These are phyloP conservation scores for Ancistrus triradiatus DNA, from an alignment of 2,113 vertebrate genomes.

Conservation along the genomic window DNA sequence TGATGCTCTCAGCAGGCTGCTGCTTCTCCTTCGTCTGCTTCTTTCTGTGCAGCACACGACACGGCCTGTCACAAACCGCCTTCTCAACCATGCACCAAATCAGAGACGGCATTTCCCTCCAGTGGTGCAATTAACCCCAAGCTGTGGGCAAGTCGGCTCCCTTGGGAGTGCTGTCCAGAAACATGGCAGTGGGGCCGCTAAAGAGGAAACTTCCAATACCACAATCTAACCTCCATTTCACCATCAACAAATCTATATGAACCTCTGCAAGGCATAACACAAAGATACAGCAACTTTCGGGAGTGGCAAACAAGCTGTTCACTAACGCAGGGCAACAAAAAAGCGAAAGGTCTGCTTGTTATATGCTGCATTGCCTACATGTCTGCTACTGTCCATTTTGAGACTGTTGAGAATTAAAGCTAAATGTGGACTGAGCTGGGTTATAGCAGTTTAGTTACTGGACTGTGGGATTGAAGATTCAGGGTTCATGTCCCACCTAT, in stretches of 20 bases:
- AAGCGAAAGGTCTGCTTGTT: too few species aligned
- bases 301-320: conserved; percentile 19
- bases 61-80: conserved; percentile 38
- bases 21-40: conserved; percentile 29
- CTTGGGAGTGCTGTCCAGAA: conserved; percentile 33
- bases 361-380: too few species aligned
- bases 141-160: conserved; percentile 31
- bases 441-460: too few species aligned
- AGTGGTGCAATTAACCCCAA: conserved; percentile 43
- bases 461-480: too few species aligned
- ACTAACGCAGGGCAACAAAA: not conserved
- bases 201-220: conserved; percentile 27
- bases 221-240: conserved; percentile 34
- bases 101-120: conserved; percentile 41
- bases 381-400: too few species aligned
- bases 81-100: conserved; percentile 42
- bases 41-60: conserved; percentile 9
- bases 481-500: too few species aligned
- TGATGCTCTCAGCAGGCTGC: conserved; percentile 29
- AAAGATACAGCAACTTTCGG: conserved; percentile 9
- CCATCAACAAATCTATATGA: conserved; percentile 12
- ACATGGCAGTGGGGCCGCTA: conserved; percentile 32
- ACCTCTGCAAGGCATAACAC: conserved; percentile 25
- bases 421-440: too few species aligned
- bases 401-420: too few species aligned